Percentiles rank a stretch among this genome's conserved stretches.
These are phyloP conservation scores for Drosophila mimetica DNA, from an alignment of 2,888 invertebrate genomes.

Conservation along the genomic window DNA sequence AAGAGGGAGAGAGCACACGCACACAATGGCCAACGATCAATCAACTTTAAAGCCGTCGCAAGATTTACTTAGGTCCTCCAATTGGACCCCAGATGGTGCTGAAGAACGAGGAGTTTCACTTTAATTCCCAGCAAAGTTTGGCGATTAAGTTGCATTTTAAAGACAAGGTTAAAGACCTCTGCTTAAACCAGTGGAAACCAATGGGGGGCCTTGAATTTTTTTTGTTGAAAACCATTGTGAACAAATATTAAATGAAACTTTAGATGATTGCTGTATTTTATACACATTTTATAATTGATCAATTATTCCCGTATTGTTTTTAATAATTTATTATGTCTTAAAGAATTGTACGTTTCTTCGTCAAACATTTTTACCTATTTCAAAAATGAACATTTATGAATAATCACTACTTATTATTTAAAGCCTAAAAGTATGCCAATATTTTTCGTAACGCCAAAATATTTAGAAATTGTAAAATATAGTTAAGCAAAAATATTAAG, in stretches of 20 bases:
- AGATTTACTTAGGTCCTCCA: slow-evolving; percentile 28
- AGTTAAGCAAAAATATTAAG: neutral
- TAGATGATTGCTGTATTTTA: too few relatives aligned
- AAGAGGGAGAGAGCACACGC: neutral
- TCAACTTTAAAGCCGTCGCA: slow-evolving; percentile 39
- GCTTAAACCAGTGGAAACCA: too few relatives aligned
- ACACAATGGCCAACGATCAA: slow-evolving; percentile 35
- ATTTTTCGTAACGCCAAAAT: neutral
- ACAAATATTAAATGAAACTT: too few relatives aligned
- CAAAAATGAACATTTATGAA: neutral
- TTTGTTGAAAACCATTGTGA: too few relatives aligned
- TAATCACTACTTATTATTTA: neutral
- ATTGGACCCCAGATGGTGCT: slow-evolving; percentile 20
- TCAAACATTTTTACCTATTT: too few relatives aligned
- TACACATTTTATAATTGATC: too few relatives aligned
- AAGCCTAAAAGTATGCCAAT: slow-evolving; percentile 2
- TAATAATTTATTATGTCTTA: too few relatives aligned
- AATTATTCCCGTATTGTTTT: too few relatives aligned
- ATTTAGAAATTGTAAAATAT: neutral
- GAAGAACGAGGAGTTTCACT: neutral
- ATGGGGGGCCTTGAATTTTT: too few relatives aligned
- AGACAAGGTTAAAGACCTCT: neutral
- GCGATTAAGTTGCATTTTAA: neutral
- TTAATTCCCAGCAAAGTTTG: neutral
- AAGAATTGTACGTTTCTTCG: too few relatives aligned